Percentiles rank a stretch among this genome's conserved stretches.
Conservation (phyloP, 2,797 vertebrate species). For the Remorina albescens region DNA sequence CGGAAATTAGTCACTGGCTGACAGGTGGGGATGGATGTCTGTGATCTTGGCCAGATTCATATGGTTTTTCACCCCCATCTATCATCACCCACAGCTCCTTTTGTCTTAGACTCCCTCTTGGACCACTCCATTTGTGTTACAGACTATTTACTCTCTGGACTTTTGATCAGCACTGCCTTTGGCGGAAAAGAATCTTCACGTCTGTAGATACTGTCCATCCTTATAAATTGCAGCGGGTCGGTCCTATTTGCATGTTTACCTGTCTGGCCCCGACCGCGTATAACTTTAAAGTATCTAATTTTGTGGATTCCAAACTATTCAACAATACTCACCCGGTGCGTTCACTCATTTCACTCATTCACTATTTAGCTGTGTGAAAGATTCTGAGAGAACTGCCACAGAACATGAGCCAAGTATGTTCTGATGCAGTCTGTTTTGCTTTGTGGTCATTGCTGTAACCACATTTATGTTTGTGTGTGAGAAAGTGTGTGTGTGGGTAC, state of each 20-base stretch:
- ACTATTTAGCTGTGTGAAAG: slow-evolving; percentile 55
- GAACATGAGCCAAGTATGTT: slow-evolving; percentile 46
- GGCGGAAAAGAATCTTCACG: slow-evolving; percentile 6
- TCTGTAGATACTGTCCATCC: neutral
- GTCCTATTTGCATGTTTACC: neutral
- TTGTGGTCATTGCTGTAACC: slow-evolving; percentile 46
- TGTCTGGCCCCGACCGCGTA: neutral
- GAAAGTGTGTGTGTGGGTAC: slow-evolving; percentile 30
- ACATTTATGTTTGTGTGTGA: slow-evolving; percentile 19
- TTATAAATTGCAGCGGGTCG: slow-evolving; percentile 5
- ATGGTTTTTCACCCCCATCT: slow-evolving; percentile 71
- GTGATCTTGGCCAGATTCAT: slow-evolving; percentile 76
- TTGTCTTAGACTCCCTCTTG: slow-evolving; percentile 57
- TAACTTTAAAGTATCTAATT: slow-evolving; percentile 25
- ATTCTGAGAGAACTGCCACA: slow-evolving; percentile 50
- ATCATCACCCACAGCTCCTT: slow-evolving; percentile 71
- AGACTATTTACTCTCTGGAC: slow-evolving; percentile 43
- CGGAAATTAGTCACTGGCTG: slow-evolving; percentile 78
- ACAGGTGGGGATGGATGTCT: slow-evolving; percentile 79
- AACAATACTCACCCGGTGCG: slow-evolving; percentile 11
- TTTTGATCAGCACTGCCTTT: slow-evolving; percentile 45
- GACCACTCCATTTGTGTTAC: slow-evolving; percentile 53
- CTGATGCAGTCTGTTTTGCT: slow-evolving; percentile 60
- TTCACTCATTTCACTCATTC: slow-evolving; percentile 25
- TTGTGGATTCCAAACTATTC: slow-evolving; percentile 9